phyloP scores from a whole-genome alignment of 2,797 vertebrate genomes.

The Brachyrhaphis roseni region DNA sequence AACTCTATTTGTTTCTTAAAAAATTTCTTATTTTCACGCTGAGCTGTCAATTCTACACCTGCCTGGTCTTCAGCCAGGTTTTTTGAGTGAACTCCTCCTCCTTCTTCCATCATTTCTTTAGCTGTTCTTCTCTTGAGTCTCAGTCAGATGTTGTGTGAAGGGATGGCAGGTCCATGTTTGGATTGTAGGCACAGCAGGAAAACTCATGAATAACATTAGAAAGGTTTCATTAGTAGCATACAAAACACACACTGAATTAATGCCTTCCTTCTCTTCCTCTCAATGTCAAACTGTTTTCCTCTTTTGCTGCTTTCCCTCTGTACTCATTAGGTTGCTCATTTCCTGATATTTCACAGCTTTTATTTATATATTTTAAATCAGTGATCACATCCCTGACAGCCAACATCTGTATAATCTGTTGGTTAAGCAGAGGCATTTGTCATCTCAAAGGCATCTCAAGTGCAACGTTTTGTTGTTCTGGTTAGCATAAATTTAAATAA shows the following conservation, averaged over 20 bases:
- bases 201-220: constrained; percentile 76
- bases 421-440: constrained; percentile 2
- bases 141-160: constrained; percentile 52
- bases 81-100: constrained; percentile 8
- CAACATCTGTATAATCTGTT: constrained; percentile 1
- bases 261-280: constrained; percentile 18
- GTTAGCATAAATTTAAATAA: constrained; percentile 3
- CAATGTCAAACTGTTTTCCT: constrained; percentile 16
- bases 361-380: background rate
- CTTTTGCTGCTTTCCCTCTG: background rate
- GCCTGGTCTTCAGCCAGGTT: constrained; percentile 27
- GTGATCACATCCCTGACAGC: background rate
- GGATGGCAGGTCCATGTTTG: constrained; percentile 52
- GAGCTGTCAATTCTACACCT: constrained; percentile 21
- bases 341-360: background rate
- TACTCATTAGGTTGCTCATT: background rate
- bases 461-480: background rate
- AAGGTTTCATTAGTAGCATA: constrained; percentile 60
- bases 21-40: constrained; percentile 20
- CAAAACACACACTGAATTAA: constrained; percentile 43
- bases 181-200: constrained; percentile 48
- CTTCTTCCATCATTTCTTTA: constrained; percentile 18
- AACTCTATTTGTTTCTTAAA: constrained; percentile 10
- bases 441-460: background rate
- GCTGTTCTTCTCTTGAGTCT: constrained; percentile 5